Percentiles rank a stretch among this genome's conserved stretches.
phyloP scores from a whole-genome alignment of 2,797 vertebrate genomes.

The Tangara arthus region DNA sequence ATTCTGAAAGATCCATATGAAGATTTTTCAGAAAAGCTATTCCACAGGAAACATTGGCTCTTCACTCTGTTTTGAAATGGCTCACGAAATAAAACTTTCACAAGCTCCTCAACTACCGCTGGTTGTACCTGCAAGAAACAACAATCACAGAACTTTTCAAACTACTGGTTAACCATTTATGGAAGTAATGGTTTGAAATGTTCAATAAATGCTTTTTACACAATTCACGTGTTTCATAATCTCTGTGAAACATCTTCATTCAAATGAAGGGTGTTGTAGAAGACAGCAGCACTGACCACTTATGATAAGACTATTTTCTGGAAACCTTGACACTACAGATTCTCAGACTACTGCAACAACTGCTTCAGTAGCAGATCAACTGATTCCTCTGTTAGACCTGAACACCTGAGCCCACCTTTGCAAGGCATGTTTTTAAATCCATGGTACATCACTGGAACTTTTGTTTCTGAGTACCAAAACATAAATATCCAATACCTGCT shows the following conservation, averaged over 20 bases:
- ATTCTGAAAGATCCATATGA: background rate
- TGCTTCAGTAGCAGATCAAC: background rate
- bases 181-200: background rate
- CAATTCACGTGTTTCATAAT: background rate
- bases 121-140: background rate
- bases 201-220: background rate
- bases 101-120: background rate
- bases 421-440: background rate
- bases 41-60: background rate
- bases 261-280: background rate
- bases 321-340: background rate
- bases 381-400: background rate
- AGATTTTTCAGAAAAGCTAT: background rate
- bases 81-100: background rate
- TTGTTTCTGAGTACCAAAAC: background rate
- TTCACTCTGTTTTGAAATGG: background rate
- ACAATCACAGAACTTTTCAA: background rate
- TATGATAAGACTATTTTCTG: background rate
- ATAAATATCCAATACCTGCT: background rate
- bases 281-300: background rate
- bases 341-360: background rate
- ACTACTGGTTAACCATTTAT: background rate
- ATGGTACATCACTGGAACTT: background rate
- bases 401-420: background rate
- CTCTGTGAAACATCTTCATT: background rate